Percentiles rank a stretch among this genome's conserved stretches.
Conservation (phyloP, 1,140 invertebrate genomes). For the Conus betulinus region DNA sequence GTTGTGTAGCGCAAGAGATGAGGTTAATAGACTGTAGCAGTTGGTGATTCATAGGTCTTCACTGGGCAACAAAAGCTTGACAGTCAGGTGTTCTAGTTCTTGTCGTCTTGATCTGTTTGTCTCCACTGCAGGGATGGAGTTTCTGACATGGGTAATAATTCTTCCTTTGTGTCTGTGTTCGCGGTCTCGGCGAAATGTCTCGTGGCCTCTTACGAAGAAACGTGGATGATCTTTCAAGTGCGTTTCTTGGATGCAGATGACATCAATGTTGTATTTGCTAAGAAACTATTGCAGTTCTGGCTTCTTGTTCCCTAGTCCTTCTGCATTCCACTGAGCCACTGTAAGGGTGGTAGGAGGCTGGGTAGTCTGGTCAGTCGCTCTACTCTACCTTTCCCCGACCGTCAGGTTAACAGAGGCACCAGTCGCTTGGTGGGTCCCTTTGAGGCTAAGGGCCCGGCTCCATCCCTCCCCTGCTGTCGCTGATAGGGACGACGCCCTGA, state of each 20-base stretch:
- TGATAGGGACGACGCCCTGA: constrained; percentile 11
- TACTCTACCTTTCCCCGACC: neutral
- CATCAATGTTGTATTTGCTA: constrained; percentile 35
- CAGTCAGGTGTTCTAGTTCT: no score
- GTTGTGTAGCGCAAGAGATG: no score
- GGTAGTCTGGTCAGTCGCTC: constrained; percentile 16
- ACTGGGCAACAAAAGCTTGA: no score
- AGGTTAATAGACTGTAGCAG: neutral
- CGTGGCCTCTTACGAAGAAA: constrained; percentile 29
- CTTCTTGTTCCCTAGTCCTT: constrained; percentile 43
- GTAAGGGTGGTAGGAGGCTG: constrained; percentile 24
- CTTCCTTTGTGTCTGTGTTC: no score
- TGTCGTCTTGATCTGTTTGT: no score
- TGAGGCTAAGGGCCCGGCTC: constrained; percentile 11
- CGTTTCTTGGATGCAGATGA: constrained; percentile 44
- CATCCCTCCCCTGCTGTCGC: neutral
- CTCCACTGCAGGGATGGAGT: no score
- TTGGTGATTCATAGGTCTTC: constrained; percentile 21
- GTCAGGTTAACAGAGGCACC: neutral
- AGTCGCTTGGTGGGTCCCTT: neutral
- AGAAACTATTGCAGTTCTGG: constrained; percentile 33
- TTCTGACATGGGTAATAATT: no score
- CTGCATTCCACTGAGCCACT: constrained; percentile 40
- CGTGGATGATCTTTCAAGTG: constrained; percentile 26
- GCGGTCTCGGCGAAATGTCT: constrained; percentile 16